Evolutionary conservation across 2,888 invertebrate species (phyloP), one percentile per base, ranked within the genome.

Genomic region (Augiades crinisus): DNA sequence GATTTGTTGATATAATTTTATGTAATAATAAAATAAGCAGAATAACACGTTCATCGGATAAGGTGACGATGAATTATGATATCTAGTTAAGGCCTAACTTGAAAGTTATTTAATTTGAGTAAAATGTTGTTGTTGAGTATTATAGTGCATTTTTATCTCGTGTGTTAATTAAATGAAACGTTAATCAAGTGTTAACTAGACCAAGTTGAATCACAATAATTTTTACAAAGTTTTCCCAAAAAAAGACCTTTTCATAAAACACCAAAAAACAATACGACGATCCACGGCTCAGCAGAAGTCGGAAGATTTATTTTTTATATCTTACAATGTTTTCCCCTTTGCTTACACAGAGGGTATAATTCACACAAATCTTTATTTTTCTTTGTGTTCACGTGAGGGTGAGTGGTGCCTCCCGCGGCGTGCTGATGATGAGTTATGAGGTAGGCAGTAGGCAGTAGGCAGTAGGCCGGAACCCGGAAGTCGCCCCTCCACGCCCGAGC

Each of bases 361-460:
- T 85, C 82, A 79, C 80, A 78, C 79, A 83, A 82, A 84, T 86
- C 84, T 84, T 79, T 78, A 75, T 80, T 76, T 81, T 81, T 82
- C 81, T 81, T 83, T 81, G 76, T 81, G 77, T 68, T 68, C 63
- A 53, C 60, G 69, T 63, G 77, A 71, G 81, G 73, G 78, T 65
- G 80, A 70, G 75, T 64, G 59, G 63, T 63, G 67, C 68, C 76
- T 75, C 84, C 85, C 72, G 80, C 66, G 60, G 87, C 58, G 84
- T 60, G 66, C 71, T 86, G 87, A 87, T 87, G 87, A 89, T 87
- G 87, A 87, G 86, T 87, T 88, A 88, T 80, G 75, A 74, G 65
- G 65, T 65, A 67, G 49, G 56, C 58, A 53, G 53, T 58, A 60
- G 49, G 56, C 58, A 53, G 53, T 58, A 60, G 68, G 69, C 63